Evolutionary conservation across 1,140 invertebrate species (phyloP).

Genomic region (Lerema accius): DNA sequence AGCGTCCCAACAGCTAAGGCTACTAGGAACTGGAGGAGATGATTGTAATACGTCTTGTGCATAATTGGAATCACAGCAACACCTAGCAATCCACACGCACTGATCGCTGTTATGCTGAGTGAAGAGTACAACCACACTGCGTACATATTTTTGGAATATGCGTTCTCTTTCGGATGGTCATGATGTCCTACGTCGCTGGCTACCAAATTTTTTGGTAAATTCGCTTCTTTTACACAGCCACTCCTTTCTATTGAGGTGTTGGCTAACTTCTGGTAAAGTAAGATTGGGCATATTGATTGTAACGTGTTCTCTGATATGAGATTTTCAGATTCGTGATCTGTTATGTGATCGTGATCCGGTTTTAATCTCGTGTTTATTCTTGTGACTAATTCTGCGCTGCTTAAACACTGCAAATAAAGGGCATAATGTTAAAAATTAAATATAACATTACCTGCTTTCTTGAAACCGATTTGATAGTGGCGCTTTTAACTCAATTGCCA

Average conservation of each 20-base stretch:
- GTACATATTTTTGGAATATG: slow-evolving; percentile 67
- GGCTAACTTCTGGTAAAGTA: slow-evolving; percentile 85
- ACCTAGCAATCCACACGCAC: slow-evolving; percentile 91
- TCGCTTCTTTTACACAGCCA: slow-evolving; percentile 82
- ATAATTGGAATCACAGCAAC: slow-evolving; percentile 94
- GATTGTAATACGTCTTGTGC: slow-evolving; percentile 94
- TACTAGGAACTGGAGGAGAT: slow-evolving; percentile 95
- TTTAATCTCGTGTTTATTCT: slow-evolving; percentile 74
- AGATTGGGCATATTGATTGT: slow-evolving; percentile 84
- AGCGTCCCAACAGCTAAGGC: slow-evolving; percentile 96
- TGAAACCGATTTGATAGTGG: no score
- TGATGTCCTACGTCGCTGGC: slow-evolving; percentile 36
- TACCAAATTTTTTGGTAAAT: slow-evolving; percentile 39
- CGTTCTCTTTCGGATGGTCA: slow-evolving; percentile 43
- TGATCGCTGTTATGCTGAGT: slow-evolving; percentile 91
- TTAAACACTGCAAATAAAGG: slow-evolving; percentile 74
- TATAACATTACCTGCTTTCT: no score
- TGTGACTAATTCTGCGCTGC: slow-evolving; percentile 73
- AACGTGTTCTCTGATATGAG: slow-evolving; percentile 70
- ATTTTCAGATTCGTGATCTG: slow-evolving; percentile 50
- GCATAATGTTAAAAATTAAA: no score
- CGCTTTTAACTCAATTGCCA: no score
- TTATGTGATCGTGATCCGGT: slow-evolving; percentile 53
- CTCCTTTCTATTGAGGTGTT: slow-evolving; percentile 78
- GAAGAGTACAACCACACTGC: slow-evolving; percentile 92